Conservation (phyloP, 2,113 vertebrate genomes). For the Burhinus oedicnemus region DNA sequence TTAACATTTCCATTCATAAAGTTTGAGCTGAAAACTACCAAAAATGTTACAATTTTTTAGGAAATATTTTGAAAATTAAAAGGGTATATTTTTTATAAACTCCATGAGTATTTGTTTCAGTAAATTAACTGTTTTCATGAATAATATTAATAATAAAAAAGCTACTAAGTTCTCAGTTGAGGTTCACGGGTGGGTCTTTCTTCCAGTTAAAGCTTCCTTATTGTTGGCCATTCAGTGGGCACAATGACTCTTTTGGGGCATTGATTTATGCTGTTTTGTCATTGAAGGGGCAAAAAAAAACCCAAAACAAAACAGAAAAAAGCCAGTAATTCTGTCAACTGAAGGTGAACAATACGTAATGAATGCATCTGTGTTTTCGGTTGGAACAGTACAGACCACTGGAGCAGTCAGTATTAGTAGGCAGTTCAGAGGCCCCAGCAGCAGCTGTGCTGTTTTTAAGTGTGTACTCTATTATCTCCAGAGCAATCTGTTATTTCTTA, state of each 20-base stretch:
- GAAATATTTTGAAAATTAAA: neutral
- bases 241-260: neutral
- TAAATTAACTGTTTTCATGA: neutral
- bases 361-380: neutral
- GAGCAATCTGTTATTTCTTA: neutral
- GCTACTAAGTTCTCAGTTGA: neutral
- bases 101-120: neutral
- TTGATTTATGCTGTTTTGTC: neutral
- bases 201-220: neutral
- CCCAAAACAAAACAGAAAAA: neutral
- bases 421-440: neutral
- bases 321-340: neutral
- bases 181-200: neutral
- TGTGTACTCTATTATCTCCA: accelerated
- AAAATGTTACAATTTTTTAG: neutral
- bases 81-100: neutral
- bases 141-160: neutral
- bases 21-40: neutral
- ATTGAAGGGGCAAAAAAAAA: accelerated
- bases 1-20: neutral
- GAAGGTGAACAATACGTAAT: neutral
- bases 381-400: accelerated
- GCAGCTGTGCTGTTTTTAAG: neutral
- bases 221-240: neutral
- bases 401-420: neutral